Conservation (phyloP, 2,113 vertebrate species). For the Serinus canaria region DNA sequence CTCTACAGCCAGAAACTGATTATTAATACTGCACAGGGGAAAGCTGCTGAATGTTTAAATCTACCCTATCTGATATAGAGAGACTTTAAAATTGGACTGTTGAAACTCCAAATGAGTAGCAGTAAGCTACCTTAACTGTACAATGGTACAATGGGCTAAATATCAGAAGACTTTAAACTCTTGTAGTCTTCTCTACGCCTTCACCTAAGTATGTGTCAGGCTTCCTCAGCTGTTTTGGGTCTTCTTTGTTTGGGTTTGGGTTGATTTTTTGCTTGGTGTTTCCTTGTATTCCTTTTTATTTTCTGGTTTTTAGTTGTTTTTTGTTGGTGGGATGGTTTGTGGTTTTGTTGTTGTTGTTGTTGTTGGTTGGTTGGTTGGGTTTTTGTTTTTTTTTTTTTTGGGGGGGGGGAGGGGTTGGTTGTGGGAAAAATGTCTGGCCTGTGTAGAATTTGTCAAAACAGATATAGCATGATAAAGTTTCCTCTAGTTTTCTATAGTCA, state of each 20-base stretch:
- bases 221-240: not conserved
- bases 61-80: not conserved
- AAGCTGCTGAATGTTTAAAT: not conserved
- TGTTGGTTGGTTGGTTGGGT: not conserved
- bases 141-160: not conserved
- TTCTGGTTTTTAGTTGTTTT: not conserved
- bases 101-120: not conserved
- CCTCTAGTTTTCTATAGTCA: not conserved
- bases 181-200: not conserved
- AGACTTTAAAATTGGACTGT: not conserved
- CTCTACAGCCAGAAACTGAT: not conserved
- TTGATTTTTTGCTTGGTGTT: not conserved
- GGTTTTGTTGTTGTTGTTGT: not conserved
- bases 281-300: not conserved
- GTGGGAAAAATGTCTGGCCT: not conserved
- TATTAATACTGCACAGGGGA: not conserved
- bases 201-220: not conserved
- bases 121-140: not conserved
- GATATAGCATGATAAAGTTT: not conserved
- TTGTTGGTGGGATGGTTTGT: not conserved
- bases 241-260: not conserved
- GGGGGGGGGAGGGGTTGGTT: rapidly evolving
- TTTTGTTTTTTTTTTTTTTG: not conserved
- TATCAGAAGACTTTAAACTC: not conserved
- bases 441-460: not conserved